Evolutionary conservation across 2,888 invertebrate genomes (phyloP).

Genomic region (Dasysyrphus albostriatus): DNA sequence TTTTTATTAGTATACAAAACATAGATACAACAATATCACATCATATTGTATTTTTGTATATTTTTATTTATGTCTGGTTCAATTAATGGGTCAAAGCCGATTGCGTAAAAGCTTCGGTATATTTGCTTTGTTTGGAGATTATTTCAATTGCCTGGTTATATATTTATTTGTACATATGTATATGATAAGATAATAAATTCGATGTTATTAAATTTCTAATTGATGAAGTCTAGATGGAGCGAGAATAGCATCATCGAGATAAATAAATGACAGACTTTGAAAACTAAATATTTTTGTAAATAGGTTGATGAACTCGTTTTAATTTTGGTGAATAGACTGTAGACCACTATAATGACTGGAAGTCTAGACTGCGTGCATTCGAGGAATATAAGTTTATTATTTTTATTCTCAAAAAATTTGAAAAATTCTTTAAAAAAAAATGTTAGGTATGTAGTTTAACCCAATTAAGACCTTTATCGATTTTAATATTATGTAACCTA

Average conservation of each 20-base stretch:
- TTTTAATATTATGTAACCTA: too few relatives aligned
- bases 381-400: too few relatives aligned
- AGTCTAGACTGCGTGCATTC: too few relatives aligned
- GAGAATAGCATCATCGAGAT: neutral
- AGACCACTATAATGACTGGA: too few relatives aligned
- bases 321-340: too few relatives aligned
- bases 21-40: neutral
- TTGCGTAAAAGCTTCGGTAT: neutral
- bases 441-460: too few relatives aligned
- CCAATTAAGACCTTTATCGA: too few relatives aligned
- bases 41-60: neutral
- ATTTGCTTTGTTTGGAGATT: neutral
- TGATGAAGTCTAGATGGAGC: neutral
- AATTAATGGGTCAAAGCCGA: conserved; percentile 29
- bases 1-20: too few relatives aligned
- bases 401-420: too few relatives aligned
- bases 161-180: too few relatives aligned
- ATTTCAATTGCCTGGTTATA: conserved; percentile 4
- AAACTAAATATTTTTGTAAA: neutral
- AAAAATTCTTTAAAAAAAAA: too few relatives aligned
- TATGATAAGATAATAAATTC: conserved; percentile 3
- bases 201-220: neutral
- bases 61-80: conserved; percentile 14
- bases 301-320: neutral
- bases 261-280: neutral